Evolutionary conservation across 2,888 invertebrate species (phyloP), one percentile per base, ranked within the genome.

Genomic region (Drosophila neonasuta): DNA sequence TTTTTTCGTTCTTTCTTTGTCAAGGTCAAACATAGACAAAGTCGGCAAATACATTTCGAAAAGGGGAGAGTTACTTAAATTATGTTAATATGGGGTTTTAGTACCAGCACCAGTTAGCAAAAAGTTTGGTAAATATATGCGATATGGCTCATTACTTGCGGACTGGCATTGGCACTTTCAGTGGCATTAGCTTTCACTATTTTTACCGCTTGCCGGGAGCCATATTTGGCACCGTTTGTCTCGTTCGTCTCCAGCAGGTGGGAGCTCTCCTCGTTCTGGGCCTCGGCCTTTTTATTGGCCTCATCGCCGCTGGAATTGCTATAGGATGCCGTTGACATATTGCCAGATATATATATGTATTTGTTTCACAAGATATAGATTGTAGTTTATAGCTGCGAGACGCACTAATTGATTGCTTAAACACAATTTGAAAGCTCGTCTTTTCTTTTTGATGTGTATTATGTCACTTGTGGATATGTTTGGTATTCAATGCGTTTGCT

Each of bases 191-290:
- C 61, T 68, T 83, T 80, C 70, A 81, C 68, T 65, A 81, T 86
- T 78, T 81, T 90, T 88, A 90, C 90, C 88, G 89, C 88, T 87
- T 88, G 85, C 51, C 86, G 83, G 58, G 89, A 89, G 61, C 90
- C 90, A 80, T 90, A 90, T 68, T 88, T 88, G 72, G 83, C 89
- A 32, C 87, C 88, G 71, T 86, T 89, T 6, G 36, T 36, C 32
- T 77, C 88, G 54, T 78, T 75, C 45, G 90, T 80, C 76, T 90
- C 89, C 77, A 90, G 80, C 59, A 90, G 85, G 68, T 89, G 90
- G 63, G 90, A 89, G 79, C 89, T 89, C 78, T 90, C 90, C 79
- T 90, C 90, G 34, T 77, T 87, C 50, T 52, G 73, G 51, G 57
- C 82, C 57, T 77, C 79, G 50, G 79, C 66, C 52, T 79, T 82